Conservation (phyloP, 1,140 invertebrate species). For the Neodiprion pinetum region DNA sequence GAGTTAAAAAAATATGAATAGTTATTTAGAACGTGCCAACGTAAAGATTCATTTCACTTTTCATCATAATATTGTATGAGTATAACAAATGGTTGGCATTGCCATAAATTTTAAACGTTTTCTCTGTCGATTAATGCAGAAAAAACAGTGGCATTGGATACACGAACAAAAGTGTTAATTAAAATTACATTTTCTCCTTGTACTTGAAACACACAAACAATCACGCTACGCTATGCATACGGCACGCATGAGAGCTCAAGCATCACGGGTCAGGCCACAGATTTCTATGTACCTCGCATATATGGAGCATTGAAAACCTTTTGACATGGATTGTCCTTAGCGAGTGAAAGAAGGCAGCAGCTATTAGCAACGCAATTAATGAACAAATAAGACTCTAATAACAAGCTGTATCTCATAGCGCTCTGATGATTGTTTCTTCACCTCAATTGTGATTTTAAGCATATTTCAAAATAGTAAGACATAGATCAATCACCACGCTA, state of each 20-base stretch:
- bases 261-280: conserved; percentile 42
- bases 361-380: conserved; percentile 14
- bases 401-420: background rate
- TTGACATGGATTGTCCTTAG: conserved; percentile 41
- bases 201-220: conserved; percentile 28
- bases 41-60: background rate
- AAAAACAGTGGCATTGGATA: conserved; percentile 8
- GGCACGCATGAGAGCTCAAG: conserved; percentile 51
- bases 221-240: conserved; percentile 36
- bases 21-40: background rate
- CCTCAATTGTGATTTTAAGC: background rate
- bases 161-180: background rate
- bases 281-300: conserved; percentile 57
- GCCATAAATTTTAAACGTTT: conserved; percentile 35
- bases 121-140: conserved; percentile 46
- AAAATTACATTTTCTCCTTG: conserved; percentile 37
- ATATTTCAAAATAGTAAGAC: too few relatives aligned
- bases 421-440: background rate
- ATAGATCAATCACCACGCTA: too few relatives aligned
- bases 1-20: background rate
- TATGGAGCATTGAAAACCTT: conserved; percentile 54
- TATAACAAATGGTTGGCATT: background rate
- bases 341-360: background rate
- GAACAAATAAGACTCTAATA: background rate
- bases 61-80: background rate